These are phyloP conservation scores for Maconellicoccus hirsutus DNA, from an alignment of 1,140 invertebrate genomes.

Conservation along the genomic window DNA sequence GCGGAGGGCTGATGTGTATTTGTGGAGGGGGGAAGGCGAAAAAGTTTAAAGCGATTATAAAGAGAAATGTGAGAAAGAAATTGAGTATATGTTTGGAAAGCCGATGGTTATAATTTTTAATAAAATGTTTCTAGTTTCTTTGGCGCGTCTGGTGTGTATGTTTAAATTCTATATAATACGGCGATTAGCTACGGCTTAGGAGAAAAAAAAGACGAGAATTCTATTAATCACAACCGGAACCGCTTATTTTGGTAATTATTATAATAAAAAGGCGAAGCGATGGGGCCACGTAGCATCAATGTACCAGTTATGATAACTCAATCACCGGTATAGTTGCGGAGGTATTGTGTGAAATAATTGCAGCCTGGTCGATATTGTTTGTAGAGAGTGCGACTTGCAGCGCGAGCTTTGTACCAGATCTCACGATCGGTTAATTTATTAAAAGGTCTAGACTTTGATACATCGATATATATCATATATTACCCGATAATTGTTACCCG, in stretches of 20 bases:
- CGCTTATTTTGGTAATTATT: constrained; percentile 18
- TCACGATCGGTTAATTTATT: constrained; percentile 19
- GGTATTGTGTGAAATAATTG: constrained; percentile 12
- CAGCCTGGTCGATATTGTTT: background rate
- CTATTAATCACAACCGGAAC: constrained; percentile 22
- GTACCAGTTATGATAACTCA: constrained; percentile 9
- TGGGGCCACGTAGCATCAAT: background rate
- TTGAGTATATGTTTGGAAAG: background rate
- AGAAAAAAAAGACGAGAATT: too few relatives aligned
- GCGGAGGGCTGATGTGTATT: too few relatives aligned
- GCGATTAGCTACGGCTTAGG: constrained; percentile 2
- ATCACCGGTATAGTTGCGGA: background rate
- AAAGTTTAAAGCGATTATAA: background rate
- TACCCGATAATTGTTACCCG: constrained; percentile 17
- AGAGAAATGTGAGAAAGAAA: background rate
- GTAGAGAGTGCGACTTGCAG: background rate
- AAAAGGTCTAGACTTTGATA: background rate
- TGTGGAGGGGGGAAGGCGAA: background rate
- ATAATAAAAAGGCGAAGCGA: constrained; percentile 3
- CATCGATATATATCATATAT: constrained; percentile 10
- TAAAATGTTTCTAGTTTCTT: background rate
- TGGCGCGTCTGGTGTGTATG: background rate
- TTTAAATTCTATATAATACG: background rate
- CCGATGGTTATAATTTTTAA: constrained; percentile 1
- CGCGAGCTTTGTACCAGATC: background rate